phyloP scores from a whole-genome alignment of 23 tunicate species.

The Clavelina lepadiformis region DNA sequence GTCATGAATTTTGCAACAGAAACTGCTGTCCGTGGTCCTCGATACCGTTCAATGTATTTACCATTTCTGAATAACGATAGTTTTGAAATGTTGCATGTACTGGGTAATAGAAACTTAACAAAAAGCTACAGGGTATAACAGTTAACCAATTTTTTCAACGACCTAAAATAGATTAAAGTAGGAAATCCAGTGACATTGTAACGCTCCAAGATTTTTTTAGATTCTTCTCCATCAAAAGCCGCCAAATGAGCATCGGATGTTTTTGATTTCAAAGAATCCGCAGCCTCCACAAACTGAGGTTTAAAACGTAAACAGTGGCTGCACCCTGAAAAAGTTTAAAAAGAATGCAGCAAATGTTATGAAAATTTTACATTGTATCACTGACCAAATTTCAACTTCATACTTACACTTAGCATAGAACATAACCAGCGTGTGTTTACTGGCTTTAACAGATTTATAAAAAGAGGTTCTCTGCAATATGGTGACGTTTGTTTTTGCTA shows the following conservation, averaged over 20 bases:
- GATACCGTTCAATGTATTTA: constrained; percentile 27
- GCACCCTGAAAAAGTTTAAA: constrained; percentile 53
- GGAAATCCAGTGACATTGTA: constrained; percentile 77
- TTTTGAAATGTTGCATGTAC: no score
- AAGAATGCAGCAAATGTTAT: not conserved
- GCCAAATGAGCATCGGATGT: constrained; percentile 38
- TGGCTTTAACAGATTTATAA: constrained; percentile 23
- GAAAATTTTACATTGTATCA: no score
- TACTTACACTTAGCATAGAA: constrained; percentile 71
- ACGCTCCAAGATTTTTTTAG: constrained; percentile 29
- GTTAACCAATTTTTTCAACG: not conserved
- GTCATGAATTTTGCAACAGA: constrained; percentile 52
- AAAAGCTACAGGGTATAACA: no score
- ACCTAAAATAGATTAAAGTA: constrained; percentile 63
- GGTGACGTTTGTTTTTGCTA: constrained; percentile 37
- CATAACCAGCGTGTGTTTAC: constrained; percentile 64
- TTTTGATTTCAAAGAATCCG: constrained; percentile 26
- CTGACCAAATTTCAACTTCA: no score
- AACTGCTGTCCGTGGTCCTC: constrained; percentile 37
- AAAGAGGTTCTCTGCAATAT: constrained; percentile 27
- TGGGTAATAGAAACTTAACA: no score
- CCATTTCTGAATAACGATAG: constrained; percentile 46
- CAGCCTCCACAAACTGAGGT: constrained; percentile 64
- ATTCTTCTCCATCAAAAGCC: constrained; percentile 40
- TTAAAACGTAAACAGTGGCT: constrained; percentile 79